Percentiles rank a stretch among this genome's conserved stretches.
Conservation (phyloP, 92 coral and sea anemone genomes). For the Zoanthus sansibaricus region DNA sequence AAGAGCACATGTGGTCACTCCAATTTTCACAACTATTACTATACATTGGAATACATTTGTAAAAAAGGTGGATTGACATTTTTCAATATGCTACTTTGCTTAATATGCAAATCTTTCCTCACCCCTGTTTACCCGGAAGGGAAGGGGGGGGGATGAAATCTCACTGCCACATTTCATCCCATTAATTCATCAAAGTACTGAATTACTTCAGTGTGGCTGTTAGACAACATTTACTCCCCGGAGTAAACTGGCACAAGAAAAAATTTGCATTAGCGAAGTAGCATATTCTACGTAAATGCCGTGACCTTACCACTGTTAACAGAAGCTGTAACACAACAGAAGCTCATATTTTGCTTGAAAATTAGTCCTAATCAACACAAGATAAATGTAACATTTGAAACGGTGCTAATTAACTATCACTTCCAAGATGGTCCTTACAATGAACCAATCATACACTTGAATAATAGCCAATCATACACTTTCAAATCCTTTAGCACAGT, state of each 20-base stretch:
- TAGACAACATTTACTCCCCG: slow-evolving; percentile 23
- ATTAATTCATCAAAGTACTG: slow-evolving; percentile 31
- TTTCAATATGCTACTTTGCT: too few species aligned
- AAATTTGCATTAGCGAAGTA: slow-evolving; percentile 21
- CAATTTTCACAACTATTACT: too few species aligned
- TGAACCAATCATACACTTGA: slow-evolving; percentile 16
- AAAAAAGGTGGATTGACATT: too few species aligned
- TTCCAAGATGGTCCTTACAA: slow-evolving; percentile 14
- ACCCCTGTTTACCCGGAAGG: too few species aligned
- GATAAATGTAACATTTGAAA: slow-evolving; percentile 21
- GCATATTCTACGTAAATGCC: slow-evolving; percentile 20
- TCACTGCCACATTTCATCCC: slow-evolving; percentile 20
- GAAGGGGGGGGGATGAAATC: neutral
- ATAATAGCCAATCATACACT: slow-evolving; percentile 4
- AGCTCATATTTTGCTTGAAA: slow-evolving; percentile 23
- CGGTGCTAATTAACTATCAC: slow-evolving; percentile 11
- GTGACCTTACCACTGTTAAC: slow-evolving; percentile 7
- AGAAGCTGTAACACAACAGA: neutral
- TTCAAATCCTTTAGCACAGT: slow-evolving; percentile 16
- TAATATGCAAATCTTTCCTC: too few species aligned
- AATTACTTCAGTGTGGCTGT: slow-evolving; percentile 32
- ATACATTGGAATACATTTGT: too few species aligned
- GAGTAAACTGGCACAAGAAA: slow-evolving; percentile 30
- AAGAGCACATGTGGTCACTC: too few species aligned
- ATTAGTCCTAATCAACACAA: slow-evolving; percentile 23